A percentile compares a stretch with the other conserved stretches of the same genome.
Conservation (phyloP, 2,888 invertebrate species). For the Petrophora chlorosata region DNA sequence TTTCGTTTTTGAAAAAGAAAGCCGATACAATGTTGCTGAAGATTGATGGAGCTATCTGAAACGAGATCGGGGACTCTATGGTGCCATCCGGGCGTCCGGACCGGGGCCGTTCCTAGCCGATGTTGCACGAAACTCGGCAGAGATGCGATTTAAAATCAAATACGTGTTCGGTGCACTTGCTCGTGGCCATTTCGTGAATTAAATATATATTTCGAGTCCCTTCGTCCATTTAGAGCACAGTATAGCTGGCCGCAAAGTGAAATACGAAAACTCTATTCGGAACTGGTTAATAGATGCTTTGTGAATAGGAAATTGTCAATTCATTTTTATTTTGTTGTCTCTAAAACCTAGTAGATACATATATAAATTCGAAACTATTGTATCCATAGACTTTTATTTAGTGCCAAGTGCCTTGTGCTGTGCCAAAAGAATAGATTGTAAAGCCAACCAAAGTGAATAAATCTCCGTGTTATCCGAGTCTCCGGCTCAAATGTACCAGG, state of each 20-base stretch:
- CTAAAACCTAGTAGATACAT: too few relatives aligned
- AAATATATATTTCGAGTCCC: constrained; percentile 26
- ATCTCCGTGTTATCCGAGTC: constrained; percentile 25
- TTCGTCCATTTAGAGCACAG: constrained; percentile 11
- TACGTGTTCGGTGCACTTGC: constrained; percentile 41
- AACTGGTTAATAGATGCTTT: not conserved
- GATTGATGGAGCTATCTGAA: constrained; percentile 77
- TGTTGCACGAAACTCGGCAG: constrained; percentile 50
- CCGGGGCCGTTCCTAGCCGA: constrained; percentile 40
- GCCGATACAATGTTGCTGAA: constrained; percentile 68
- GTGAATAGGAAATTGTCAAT: not conserved
- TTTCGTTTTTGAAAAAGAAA: constrained; percentile 56
- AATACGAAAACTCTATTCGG: constrained; percentile 1
- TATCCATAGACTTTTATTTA: too few relatives aligned
- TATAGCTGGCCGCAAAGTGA: constrained; percentile 1
- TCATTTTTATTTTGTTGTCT: not conserved
- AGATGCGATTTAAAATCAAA: constrained; percentile 59
- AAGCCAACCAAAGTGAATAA: constrained; percentile 16
- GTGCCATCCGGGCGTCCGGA: constrained; percentile 40
- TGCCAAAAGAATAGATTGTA: constrained; percentile 11
- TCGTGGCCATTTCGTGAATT: constrained; percentile 31
- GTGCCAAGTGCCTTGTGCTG: not conserved
- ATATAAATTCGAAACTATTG: too few relatives aligned
- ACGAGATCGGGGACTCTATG: constrained; percentile 69
- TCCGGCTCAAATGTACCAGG: constrained; percentile 45